These are phyloP conservation scores for Sesia apiformis DNA, from an alignment of 2,888 invertebrate genomes.

Conservation along the genomic window DNA sequence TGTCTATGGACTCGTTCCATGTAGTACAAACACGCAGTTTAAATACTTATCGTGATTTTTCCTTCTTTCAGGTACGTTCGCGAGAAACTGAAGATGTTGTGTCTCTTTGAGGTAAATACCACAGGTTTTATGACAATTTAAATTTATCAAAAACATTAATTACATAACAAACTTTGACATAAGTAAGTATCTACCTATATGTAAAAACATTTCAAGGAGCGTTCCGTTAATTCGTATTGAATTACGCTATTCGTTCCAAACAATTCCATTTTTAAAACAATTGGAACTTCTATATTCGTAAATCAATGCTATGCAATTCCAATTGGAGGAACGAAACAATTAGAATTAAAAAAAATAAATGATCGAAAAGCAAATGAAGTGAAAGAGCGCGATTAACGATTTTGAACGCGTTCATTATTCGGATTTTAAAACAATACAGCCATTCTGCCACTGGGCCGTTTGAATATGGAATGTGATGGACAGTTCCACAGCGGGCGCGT, in stretches of 20 bases:
- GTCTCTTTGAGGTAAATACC: conserved; percentile 48
- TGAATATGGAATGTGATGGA: conserved; percentile 66
- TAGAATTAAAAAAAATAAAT: conserved; percentile 30
- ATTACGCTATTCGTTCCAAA: conserved; percentile 51
- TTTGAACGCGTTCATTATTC: conserved; percentile 54
- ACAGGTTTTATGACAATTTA: not conserved
- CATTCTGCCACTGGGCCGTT: conserved; percentile 56
- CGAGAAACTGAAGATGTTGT: conserved; percentile 38
- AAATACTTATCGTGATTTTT: conserved; percentile 1
- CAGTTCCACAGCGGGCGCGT: conserved; percentile 33
- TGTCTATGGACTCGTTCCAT: conserved; percentile 1
- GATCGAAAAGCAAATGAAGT: conserved; percentile 56
- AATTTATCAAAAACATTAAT: not conserved
- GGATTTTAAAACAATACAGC: conserved; percentile 65
- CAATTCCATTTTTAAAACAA: conserved; percentile 39
- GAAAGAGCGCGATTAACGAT: conserved; percentile 67
- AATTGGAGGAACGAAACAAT: conserved; percentile 34
- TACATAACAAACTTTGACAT: conserved; percentile 6
- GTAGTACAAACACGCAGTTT: not conserved
- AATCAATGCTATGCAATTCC: conserved; percentile 48
- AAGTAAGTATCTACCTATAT: conserved; percentile 4
- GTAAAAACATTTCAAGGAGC: conserved; percentile 30
- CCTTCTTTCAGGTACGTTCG: conserved; percentile 47
- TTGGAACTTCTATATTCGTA: conserved; percentile 28
- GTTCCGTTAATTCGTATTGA: conserved; percentile 70